Percentiles rank a stretch among this genome's conserved stretches.
phyloP scores from a whole-genome alignment of 2,888 invertebrate species.

The Allacma fusca region DNA sequence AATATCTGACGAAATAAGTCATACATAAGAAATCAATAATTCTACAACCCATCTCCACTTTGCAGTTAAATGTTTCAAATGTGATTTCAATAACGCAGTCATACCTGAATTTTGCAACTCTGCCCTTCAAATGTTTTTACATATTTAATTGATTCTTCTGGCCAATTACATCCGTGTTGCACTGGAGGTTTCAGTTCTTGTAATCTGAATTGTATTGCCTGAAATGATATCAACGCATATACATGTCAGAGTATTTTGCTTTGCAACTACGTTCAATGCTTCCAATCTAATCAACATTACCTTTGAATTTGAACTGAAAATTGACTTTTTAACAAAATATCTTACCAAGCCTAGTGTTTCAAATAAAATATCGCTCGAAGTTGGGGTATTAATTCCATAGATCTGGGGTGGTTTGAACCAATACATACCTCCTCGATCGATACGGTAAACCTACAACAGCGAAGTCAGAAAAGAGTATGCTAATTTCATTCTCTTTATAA shows the following conservation, averaged over 20 bases:
- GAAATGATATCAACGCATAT: neutral
- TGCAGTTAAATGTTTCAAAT: no score
- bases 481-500: neutral
- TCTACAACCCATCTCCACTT: no score
- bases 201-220: conserved; percentile 54
- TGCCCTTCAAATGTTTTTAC: neutral
- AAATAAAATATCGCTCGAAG: conserved; percentile 40
- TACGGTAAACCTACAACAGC: conserved; percentile 73
- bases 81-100: no score
- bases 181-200: conserved; percentile 45
- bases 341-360: neutral
- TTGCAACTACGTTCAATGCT: neutral
- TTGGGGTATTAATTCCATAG: neutral
- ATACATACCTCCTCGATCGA: conserved; percentile 78
- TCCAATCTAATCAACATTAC: no score
- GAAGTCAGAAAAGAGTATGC: neutral
- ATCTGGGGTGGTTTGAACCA: conserved; percentile 37
- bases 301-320: no score
- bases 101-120: neutral
- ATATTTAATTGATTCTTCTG: neutral
- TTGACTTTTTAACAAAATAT: no score
- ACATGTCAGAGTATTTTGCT: neutral
- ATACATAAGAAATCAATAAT: no score
- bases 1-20: conserved; percentile 69
- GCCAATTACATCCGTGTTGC: conserved; percentile 50